Conservation (phyloP, 1,140 invertebrate genomes). For the Platyscapa corneri region DNA sequence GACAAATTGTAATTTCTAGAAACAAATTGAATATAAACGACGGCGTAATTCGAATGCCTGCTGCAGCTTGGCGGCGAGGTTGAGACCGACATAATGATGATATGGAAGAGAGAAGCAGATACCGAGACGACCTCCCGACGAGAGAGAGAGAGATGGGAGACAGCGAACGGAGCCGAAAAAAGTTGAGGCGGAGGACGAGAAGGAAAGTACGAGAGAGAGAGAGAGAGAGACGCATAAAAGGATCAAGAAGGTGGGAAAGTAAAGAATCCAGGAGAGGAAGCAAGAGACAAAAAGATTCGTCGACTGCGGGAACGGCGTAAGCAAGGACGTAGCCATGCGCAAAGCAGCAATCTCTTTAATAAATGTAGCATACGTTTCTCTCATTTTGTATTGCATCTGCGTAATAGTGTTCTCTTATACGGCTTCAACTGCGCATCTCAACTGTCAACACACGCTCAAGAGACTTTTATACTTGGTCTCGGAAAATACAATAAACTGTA, state of each 20-base stretch:
- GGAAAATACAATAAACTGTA: conserved; percentile 49
- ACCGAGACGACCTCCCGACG: conserved; percentile 55
- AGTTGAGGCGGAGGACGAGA: too few species aligned
- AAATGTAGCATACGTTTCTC: conserved; percentile 69
- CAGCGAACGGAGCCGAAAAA: background rate
- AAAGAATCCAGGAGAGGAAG: conserved; percentile 46
- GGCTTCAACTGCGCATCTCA: conserved; percentile 35
- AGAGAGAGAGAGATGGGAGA: conserved; percentile 58
- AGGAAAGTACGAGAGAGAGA: background rate
- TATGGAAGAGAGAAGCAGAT: conserved; percentile 57
- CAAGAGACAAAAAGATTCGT: conserved; percentile 56
- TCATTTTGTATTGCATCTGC: conserved; percentile 67
- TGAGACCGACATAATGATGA: conserved; percentile 66
- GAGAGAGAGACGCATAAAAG: background rate
- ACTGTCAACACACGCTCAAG: conserved; percentile 28
- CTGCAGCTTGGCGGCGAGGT: conserved; percentile 58
- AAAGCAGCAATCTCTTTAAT: conserved; percentile 71
- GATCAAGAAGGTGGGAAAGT: conserved; percentile 29
- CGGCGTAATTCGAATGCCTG: conserved; percentile 70
- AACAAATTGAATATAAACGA: conserved; percentile 72
- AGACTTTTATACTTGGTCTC: conserved; percentile 37
- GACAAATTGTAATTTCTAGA: conserved; percentile 72
- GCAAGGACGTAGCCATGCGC: conserved; percentile 65
- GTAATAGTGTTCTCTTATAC: conserved; percentile 59
- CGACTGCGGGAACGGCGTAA: conserved; percentile 39